These are phyloP conservation scores for Xylocampa areola DNA, from an alignment of 2,888 invertebrate genomes.

Conservation along the genomic window DNA sequence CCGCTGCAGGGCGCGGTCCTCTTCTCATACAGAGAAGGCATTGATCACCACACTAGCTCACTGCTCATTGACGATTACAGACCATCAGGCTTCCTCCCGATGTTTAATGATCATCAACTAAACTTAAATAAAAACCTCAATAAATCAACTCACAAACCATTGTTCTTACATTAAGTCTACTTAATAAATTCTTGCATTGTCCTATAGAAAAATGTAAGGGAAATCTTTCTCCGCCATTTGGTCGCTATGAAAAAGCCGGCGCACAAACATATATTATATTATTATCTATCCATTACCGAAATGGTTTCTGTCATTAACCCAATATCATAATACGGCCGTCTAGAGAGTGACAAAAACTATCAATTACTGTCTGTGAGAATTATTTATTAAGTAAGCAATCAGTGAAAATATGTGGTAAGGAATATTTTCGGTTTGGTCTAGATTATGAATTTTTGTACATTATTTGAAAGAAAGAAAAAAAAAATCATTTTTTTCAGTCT, in stretches of 20 bases:
- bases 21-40: too few species aligned
- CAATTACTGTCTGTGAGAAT: conserved; percentile 54
- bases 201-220: conserved; percentile 2
- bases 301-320: conserved; percentile 57
- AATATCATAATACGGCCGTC: conserved; percentile 43
- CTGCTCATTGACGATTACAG: too few species aligned
- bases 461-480: too few species aligned
- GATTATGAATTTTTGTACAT: not conserved
- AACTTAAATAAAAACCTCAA: not conserved
- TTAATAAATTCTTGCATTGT: not conserved
- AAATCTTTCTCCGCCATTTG: conserved; percentile 1
- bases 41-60: too few species aligned
- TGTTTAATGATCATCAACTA: not conserved
- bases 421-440: conserved; percentile 12
- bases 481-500: too few species aligned
- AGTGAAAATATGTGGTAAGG: not conserved
- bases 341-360: conserved; percentile 60
- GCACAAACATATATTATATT: conserved; percentile 52
- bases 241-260: conserved; percentile 12
- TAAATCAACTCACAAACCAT: not conserved
- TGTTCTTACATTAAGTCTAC: too few species aligned
- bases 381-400: conserved; percentile 34
- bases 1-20: too few species aligned
- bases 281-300: conserved; percentile 58
- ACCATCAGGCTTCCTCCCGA: too few species aligned